A percentile compares a stretch with the other conserved stretches of the same genome.
These are phyloP conservation scores for Oreotragus oreotragus DNA, from an alignment of 2,113 vertebrate species.

Conservation along the genomic window DNA sequence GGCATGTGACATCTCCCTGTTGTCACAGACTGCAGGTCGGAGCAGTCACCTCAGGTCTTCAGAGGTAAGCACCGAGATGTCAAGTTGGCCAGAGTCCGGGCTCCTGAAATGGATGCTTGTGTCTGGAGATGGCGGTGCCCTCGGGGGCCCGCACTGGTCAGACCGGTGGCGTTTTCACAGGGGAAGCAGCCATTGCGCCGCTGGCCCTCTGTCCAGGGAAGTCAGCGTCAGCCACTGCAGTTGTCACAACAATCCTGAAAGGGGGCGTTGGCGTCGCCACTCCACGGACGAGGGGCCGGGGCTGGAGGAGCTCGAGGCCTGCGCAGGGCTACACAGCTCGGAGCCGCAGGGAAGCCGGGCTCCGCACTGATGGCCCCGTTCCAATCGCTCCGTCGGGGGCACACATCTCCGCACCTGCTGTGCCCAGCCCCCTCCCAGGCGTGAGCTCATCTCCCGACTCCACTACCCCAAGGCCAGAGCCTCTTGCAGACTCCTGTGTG, in stretches of 20 bases:
- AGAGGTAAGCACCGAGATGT: not conserved
- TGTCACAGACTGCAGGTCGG: not conserved
- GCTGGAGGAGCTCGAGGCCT: not conserved
- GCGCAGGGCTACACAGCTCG: not conserved
- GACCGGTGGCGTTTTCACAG: not conserved
- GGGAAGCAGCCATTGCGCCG: accelerated
- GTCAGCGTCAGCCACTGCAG: accelerated
- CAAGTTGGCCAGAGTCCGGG: accelerated
- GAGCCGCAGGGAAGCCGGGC: not conserved
- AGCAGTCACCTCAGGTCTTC: not conserved
- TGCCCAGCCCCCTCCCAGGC: not conserved
- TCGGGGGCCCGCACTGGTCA: not conserved
- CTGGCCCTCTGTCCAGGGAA: not conserved
- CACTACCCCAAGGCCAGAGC: not conserved
- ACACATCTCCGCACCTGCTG: accelerated
- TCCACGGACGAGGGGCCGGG: not conserved
- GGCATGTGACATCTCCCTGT: not conserved
- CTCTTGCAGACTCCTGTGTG: accelerated
- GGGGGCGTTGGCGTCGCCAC: not conserved
- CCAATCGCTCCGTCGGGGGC: not conserved
- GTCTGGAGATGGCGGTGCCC: not conserved
- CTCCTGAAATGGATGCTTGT: not conserved
- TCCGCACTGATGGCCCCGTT: accelerated
- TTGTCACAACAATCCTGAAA: accelerated
- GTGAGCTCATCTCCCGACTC: not conserved